Percentiles rank a stretch among this genome's conserved stretches.
phyloP scores from a whole-genome alignment of 2,888 invertebrate species.

The Ypsolopha scabrella region DNA sequence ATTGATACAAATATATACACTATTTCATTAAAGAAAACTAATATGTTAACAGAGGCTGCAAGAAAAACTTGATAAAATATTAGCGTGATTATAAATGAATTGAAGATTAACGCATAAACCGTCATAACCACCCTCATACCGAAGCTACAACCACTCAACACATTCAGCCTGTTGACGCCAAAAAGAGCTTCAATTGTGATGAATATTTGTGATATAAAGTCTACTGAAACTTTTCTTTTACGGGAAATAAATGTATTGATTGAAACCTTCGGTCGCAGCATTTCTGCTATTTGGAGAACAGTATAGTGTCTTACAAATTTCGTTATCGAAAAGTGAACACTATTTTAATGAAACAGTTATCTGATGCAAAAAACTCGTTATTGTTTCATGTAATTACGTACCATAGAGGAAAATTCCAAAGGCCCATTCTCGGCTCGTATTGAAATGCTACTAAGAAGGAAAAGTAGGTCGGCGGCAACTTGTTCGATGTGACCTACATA shows the following conservation, averaged over 20 bases:
- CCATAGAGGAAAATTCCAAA: too few species aligned
- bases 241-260: conserved; percentile 30
- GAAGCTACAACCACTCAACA: conserved; percentile 17
- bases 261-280: conserved; percentile 24
- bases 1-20: conserved; percentile 18
- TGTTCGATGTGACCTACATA: too few species aligned
- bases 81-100: conserved; percentile 5
- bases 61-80: not conserved
- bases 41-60: not conserved
- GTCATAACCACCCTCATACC: conserved; percentile 15
- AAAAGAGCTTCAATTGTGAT: conserved; percentile 20
- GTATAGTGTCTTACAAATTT: not conserved
- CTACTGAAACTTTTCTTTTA: conserved; percentile 20
- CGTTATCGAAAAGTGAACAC: not conserved
- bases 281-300: conserved; percentile 1
- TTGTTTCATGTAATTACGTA: not conserved
- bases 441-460: too few species aligned
- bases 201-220: conserved; percentile 28
- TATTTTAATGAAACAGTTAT: not conserved
- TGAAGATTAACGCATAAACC: conserved; percentile 15
- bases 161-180: conserved; percentile 26
- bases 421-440: too few species aligned
- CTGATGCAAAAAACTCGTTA: not conserved
- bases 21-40: conserved; percentile 6
- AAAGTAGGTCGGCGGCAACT: too few species aligned